Evolutionary conservation across 1,140 invertebrate genomes (phyloP).

Genomic region (Sitophilus oryzae): DNA sequence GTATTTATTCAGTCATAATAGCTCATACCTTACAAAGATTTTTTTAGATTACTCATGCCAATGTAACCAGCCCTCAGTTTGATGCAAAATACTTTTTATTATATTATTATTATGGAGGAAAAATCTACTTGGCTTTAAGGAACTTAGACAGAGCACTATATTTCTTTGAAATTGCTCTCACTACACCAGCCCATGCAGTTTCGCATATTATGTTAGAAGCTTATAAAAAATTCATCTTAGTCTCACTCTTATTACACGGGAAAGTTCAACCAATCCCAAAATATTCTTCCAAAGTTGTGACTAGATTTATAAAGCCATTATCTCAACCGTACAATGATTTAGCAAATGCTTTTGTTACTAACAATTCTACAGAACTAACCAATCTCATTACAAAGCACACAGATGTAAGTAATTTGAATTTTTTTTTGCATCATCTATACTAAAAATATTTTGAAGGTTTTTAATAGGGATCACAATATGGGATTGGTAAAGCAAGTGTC

Average conservation of each 20-base stretch:
- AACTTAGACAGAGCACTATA: slow-evolving; percentile 89
- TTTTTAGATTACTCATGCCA: slow-evolving; percentile 29
- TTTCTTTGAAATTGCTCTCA: slow-evolving; percentile 92
- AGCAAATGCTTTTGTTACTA: slow-evolving; percentile 71
- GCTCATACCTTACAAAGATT: slow-evolving; percentile 19
- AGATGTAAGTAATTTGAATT: slow-evolving; percentile 49
- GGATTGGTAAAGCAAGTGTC: slow-evolving; percentile 80
- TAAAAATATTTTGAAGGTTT: slow-evolving; percentile 47
- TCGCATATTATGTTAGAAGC: slow-evolving; percentile 96
- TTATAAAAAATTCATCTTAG: slow-evolving; percentile 93
- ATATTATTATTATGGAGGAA: slow-evolving; percentile 96
- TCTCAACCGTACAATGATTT: slow-evolving; percentile 89
- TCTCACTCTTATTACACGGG: slow-evolving; percentile 86
- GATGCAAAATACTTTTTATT: slow-evolving; percentile 89
- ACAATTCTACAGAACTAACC: slow-evolving; percentile 68
- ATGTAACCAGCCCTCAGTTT: slow-evolving; percentile 53
- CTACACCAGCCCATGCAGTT: slow-evolving; percentile 85
- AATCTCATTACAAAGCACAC: slow-evolving; percentile 66
- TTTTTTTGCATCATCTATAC: slow-evolving; percentile 6
- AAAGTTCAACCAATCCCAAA: slow-evolving; percentile 72
- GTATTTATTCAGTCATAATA: slow-evolving; percentile 11
- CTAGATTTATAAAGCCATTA: slow-evolving; percentile 84
- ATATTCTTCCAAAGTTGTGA: slow-evolving; percentile 85
- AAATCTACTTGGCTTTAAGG: slow-evolving; percentile 91
- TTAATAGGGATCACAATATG: slow-evolving; percentile 78